Base-by-base conservation (phyloP, 2,888 invertebrate genomes). In the Neelides folsomi region DNA sequence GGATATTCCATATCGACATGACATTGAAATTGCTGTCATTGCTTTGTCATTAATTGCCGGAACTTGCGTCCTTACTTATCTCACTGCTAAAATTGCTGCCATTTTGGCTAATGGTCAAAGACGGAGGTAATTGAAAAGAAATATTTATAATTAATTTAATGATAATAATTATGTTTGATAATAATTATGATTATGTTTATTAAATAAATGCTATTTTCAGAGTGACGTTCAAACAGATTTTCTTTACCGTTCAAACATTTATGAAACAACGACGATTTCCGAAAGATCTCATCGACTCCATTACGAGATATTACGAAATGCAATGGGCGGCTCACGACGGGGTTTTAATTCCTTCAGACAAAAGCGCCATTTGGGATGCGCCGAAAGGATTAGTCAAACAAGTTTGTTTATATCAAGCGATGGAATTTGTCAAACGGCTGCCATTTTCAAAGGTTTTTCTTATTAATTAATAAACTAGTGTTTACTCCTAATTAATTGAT, bases 361-460 rank as follows among this genome's bases (percentile, higher is more conserved):
- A 51, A 36, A 55, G 58, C 8, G 59, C 53, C 1, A 58, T 64
- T 12, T 62, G 62, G 62, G 64, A 64, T 51, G 56, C 62, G 10
- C 64, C 64, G 8, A 58, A 55, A 36, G 39, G 54, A 18, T 39
- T 64, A 1, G 15, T 54, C 1, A 34, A 37, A 9, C 50, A 51
- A 46, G 61, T 64, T 1, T 27, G 55, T 1, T 10, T 51, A n/a
- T 51, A 54, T 1, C 59, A 62, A 35, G 57, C 55, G 2, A 27
- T 52, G 10, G 53, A 46, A 37, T 64, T 52, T 47, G 20, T 64
- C 13, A 19, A 49, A 6, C 49, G 59, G 10, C 56, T 62, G n/a
- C 64, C 64, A 6, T 39, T 64, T 10, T 53, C 59, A 8, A 55
- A 43, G 53, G 57, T 57, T 47, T 34, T 1, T 9, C 51, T 57